Evolutionary conservation across 2,113 vertebrate genomes (phyloP).

Genomic region (Daboia siamensis): DNA sequence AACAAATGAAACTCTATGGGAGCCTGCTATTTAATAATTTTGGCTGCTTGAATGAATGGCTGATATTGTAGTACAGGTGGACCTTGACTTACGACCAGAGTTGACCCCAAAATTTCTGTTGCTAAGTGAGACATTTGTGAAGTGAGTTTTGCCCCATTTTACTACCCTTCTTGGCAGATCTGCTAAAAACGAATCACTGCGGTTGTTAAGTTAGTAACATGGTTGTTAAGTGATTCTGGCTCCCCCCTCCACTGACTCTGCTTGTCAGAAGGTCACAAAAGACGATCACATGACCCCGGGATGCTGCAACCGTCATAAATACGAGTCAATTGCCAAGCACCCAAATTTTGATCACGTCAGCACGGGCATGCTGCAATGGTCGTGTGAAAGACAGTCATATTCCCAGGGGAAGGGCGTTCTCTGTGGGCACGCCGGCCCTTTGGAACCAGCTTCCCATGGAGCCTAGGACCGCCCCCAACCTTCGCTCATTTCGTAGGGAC

Average conservation of each 20-base stretch:
- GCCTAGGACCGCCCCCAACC: too few species aligned
- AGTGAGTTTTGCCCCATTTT: not conserved
- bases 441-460: too few species aligned
- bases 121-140: not conserved
- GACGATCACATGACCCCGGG: too few species aligned
- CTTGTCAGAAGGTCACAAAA: not conserved
- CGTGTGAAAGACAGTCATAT: not conserved
- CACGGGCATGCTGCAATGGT: not conserved
- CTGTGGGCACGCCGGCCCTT: too few species aligned
- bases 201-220: not conserved
- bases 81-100: not conserved
- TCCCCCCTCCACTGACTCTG: not conserved
- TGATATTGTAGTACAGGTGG: not conserved
- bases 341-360: not conserved
- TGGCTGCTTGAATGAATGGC: not conserved
- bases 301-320: not conserved
- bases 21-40: not conserved
- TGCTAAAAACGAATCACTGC: too few species aligned
- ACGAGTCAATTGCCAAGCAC: not conserved
- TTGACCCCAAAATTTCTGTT: not conserved
- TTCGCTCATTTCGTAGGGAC: too few species aligned
- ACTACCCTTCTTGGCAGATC: not conserved
- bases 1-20: not conserved
- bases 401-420: too few species aligned
- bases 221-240: not conserved